Evolutionary conservation across 2,888 invertebrate species (phyloP), one percentile per base, ranked within the genome.

Genomic region (Steinernema carpocapsae): DNA sequence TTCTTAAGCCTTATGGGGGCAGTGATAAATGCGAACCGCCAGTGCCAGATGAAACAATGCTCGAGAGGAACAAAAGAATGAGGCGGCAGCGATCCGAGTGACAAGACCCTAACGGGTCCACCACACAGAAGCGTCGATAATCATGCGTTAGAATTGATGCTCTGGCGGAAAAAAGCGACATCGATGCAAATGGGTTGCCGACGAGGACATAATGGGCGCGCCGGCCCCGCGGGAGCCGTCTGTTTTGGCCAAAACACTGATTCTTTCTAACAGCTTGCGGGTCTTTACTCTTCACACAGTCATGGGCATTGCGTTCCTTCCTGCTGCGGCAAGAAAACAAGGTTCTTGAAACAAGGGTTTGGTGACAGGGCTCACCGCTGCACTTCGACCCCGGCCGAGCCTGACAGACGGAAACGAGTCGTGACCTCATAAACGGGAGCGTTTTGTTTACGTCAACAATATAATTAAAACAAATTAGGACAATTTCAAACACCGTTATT

Each of bases 201-300:
- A 64, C 32, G 64, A 64, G 64, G 64, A 32, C 64, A 64, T 64
- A 64, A 64, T 64, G 64, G 64, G 64, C 64, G 64, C 52, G 37
- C 32, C n/a, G 64, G 64, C 64, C 64, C 64, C 64, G 64, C 64
- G 64, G 64, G 64, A 64, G 64, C 64, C 26, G 64, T 64, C 64
- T 64, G 64, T 64, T 64, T 64, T 64, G 64, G 64, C 64, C 64
- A 64, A 64, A 64, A 64, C 64, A 64, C 64, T 26, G 64, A 64
- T 64, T 75, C 71, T 51, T 73, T 72, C 56, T 73, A 64, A 48
- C 70, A 72, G 70, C 72, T 56, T 48, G 19, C 37, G 37, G 37
- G 37, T 37, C 37, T 37, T 37, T 37, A 3, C 37, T 37, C 37
- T 37, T 37, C 37, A 37, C 37, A 37, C 37, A 37, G 37, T 37